A percentile compares a stretch with the other conserved stretches of the same genome.
Conservation (phyloP, 2,888 invertebrate species). For the Pediacus dermestoides region DNA sequence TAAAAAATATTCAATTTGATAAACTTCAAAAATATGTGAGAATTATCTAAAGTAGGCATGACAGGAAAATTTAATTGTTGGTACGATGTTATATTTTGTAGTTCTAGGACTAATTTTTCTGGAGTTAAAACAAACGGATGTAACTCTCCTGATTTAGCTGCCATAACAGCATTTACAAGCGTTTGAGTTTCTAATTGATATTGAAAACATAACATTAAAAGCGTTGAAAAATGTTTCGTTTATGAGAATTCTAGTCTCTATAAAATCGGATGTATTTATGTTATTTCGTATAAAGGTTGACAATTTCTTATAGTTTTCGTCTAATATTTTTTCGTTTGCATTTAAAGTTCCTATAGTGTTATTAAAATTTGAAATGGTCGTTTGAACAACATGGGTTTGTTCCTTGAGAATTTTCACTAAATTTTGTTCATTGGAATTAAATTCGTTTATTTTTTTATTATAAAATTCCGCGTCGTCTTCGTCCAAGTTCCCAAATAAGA, state of each 20-base stretch:
- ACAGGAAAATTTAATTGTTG: constrained; percentile 17
- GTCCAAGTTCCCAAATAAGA: constrained; percentile 16
- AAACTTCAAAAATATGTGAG: constrained; percentile 10
- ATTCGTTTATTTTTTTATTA: constrained; percentile 12
- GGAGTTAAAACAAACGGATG: constrained; percentile 17
- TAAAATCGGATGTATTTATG: neutral
- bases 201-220: too few species aligned
- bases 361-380: constrained; percentile 19
- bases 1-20: constrained; percentile 3
- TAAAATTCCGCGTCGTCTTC: constrained; percentile 19
- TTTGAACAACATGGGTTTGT: constrained; percentile 18
- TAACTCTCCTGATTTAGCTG: constrained; percentile 13
- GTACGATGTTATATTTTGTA: too few species aligned
- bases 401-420: constrained; percentile 9
- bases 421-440: too few species aligned
- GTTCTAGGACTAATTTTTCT: constrained; percentile 14
- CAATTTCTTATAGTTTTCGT: constrained; percentile 14
- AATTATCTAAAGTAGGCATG: constrained; percentile 12
- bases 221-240: constrained; percentile 17
- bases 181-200: constrained; percentile 15
- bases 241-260: constrained; percentile 8
- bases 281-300: neutral
- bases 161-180: constrained; percentile 12
- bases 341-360: constrained; percentile 14
- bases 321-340: constrained; percentile 14